Conservation (phyloP, 1,140 invertebrate species). For the Drosophila malerkotliana region DNA sequence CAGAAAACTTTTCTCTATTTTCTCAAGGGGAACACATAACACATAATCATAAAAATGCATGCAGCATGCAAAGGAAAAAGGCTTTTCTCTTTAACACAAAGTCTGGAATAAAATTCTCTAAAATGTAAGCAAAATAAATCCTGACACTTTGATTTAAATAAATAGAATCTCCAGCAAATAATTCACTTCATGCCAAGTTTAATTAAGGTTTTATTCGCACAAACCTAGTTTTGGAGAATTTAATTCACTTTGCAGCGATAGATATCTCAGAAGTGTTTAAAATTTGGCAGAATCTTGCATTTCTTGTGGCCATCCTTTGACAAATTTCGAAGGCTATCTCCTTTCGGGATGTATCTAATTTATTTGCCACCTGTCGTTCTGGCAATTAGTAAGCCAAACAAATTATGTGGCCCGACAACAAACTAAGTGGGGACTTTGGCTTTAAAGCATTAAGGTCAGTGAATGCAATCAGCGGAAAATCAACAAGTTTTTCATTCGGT, state of each 20-base stretch:
- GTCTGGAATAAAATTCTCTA: not conserved
- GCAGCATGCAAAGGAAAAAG: slow-evolving; percentile 9
- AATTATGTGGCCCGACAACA: slow-evolving; percentile 45
- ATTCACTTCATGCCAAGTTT: not conserved
- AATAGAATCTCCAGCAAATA: not conserved
- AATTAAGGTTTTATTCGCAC: not conserved
- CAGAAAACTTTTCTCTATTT: slow-evolving; percentile 48
- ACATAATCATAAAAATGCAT: slow-evolving; percentile 32
- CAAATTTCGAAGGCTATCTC: slow-evolving; percentile 24
- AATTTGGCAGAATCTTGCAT: not conserved
- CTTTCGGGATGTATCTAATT: slow-evolving; percentile 53
- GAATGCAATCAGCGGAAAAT: slow-evolving; percentile 43
- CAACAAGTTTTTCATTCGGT: slow-evolving; percentile 34
- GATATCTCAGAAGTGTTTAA: not conserved
- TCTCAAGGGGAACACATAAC: slow-evolving; percentile 54
- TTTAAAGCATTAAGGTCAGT: slow-evolving; percentile 40
- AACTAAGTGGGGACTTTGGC: slow-evolving; percentile 15
- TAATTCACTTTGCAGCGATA: not conserved
- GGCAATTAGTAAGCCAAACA: slow-evolving; percentile 63
- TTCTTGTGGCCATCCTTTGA: slow-evolving; percentile 2
- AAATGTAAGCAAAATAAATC: not conserved
- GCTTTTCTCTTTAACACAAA: not conserved
- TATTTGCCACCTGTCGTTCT: slow-evolving; percentile 57
- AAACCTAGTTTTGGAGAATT: not conserved
- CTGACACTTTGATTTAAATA: not conserved